A percentile compares a stretch with the other conserved stretches of the same genome.
Evolutionary conservation across 2,113 vertebrate genomes (phyloP).

Genomic region (Corythaeola cristata): DNA sequence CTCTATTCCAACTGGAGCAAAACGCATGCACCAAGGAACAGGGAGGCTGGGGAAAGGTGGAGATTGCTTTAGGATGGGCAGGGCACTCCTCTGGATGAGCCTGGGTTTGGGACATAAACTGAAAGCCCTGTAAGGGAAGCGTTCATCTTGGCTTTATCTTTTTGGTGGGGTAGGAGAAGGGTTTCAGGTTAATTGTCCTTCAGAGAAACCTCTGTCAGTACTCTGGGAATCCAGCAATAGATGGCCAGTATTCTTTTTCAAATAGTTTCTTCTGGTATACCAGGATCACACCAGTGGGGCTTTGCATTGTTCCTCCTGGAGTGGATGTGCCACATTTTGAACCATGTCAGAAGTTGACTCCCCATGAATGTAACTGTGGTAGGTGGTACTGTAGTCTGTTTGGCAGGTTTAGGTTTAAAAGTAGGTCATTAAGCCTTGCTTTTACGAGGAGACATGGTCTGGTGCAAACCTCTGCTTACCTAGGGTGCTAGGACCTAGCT

Average conservation of each 20-base stretch:
- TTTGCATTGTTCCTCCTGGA: not conserved
- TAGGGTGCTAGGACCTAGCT: not conserved
- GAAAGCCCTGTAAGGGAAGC: not conserved
- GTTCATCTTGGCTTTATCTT: not conserved
- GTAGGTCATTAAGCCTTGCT: not conserved
- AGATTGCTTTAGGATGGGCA: not conserved
- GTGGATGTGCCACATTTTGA: accelerated
- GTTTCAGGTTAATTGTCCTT: not conserved
- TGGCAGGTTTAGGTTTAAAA: not conserved
- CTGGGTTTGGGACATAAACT: not conserved
- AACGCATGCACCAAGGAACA: accelerated
- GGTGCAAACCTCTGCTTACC: not conserved
- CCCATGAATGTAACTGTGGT: not conserved
- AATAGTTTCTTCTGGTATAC: not conserved
- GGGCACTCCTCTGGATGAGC: not conserved
- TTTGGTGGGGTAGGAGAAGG: not conserved
- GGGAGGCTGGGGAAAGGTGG: not conserved
- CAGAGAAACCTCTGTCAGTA: not conserved
- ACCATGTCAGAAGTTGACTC: not conserved
- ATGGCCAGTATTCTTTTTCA: not conserved
- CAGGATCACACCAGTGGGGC: accelerated
- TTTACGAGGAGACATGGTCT: not conserved
- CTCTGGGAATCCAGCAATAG: not conserved
- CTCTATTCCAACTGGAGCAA: not conserved
- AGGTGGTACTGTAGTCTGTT: not conserved